Evolutionary conservation across 1,140 invertebrate species (phyloP).

Genomic region (Radopholus similis): DNA sequence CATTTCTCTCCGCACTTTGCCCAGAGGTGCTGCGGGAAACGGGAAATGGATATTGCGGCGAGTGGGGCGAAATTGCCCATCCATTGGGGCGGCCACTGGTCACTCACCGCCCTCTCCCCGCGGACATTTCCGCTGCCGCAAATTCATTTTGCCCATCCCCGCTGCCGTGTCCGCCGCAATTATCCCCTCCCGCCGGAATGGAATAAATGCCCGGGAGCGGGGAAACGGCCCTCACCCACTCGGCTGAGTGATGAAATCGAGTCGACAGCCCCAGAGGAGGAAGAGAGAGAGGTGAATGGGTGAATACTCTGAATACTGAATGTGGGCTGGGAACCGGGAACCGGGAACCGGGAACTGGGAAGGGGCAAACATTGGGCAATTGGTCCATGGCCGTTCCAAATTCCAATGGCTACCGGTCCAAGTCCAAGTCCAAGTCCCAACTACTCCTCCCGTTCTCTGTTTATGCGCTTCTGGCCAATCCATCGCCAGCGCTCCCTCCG

Average conservation of each 20-base stretch:
- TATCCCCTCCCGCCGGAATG: background rate
- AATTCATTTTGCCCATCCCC: background rate
- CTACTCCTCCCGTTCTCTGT: background rate
- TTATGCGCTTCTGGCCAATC: background rate
- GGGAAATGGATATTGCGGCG: slow-evolving; percentile 3
- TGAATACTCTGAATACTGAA: background rate
- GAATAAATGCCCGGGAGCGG: slow-evolving; percentile 2
- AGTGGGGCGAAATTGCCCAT: background rate
- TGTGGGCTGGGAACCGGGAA: background rate
- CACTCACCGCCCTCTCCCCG: background rate
- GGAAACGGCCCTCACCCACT: background rate
- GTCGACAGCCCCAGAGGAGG: slow-evolving; percentile 2
- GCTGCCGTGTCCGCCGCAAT: background rate
- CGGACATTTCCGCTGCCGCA: background rate
- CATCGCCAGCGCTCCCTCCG: background rate
- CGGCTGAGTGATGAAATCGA: slow-evolving; percentile 20
- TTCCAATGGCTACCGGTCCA: background rate
- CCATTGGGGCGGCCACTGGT: background rate
- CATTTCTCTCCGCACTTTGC: background rate
- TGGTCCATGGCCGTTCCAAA: background rate
- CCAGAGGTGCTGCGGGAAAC: background rate
- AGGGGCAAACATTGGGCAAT: background rate
- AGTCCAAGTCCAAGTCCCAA: background rate
- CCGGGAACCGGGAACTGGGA: background rate
- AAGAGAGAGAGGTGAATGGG: background rate